A percentile compares a stretch with the other conserved stretches of the same genome.
phyloP scores from a whole-genome alignment of 1,140 invertebrate species.

The Drosophila guanche region DNA sequence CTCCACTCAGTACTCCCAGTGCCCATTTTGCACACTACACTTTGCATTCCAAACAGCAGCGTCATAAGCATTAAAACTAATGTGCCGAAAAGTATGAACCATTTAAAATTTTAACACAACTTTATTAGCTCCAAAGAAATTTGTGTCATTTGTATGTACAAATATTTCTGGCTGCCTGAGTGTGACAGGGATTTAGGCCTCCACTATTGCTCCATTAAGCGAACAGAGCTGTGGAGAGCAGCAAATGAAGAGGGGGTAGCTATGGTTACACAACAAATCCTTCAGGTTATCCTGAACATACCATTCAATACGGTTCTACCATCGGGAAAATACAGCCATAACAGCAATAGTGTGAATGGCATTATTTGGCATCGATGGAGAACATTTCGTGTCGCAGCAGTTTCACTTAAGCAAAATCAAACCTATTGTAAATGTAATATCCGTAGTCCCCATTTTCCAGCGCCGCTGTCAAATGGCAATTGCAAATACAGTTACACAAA shows the following conservation, averaged over 20 bases:
- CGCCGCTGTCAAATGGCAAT: conserved; percentile 61
- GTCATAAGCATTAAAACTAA: conserved; percentile 70
- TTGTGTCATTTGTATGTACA: conserved; percentile 23
- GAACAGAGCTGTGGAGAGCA: no score
- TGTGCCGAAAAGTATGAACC: conserved; percentile 74
- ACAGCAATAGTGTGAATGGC: no score
- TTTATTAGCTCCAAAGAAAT: conserved; percentile 58
- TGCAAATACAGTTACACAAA: conserved; percentile 39
- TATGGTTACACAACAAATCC: no score
- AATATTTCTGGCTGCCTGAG: not conserved
- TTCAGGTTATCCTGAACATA: no score
- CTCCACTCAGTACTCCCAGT: not conserved
- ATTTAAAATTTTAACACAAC: conserved; percentile 63
- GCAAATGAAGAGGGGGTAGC: no score
- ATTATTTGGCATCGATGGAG: no score
- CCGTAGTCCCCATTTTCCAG: conserved; percentile 7
- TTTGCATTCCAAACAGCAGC: conserved; percentile 39
- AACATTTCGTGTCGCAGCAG: no score
- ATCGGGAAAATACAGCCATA: no score
- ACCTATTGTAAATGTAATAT: conserved; percentile 29
- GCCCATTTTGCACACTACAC: conserved; percentile 8
- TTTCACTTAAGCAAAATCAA: conserved; percentile 13
- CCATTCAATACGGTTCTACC: no score
- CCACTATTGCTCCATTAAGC: not conserved
- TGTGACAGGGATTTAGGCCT: conserved; percentile 23